Base-by-base conservation (phyloP, 1,140 invertebrate species). In the Drosophila jambulina region DNA sequence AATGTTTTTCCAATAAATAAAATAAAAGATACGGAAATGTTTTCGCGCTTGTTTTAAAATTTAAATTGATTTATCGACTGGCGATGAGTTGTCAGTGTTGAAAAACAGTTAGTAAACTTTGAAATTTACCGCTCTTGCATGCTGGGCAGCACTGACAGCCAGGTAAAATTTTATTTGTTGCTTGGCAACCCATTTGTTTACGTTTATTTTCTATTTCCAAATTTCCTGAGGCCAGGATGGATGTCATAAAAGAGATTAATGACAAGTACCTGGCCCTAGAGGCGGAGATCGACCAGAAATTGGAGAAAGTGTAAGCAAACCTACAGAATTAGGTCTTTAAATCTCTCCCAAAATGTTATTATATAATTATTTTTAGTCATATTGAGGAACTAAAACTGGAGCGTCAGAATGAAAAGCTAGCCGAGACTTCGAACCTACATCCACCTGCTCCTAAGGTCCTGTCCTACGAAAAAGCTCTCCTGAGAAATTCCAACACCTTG, bases 191-290 rank as follows among this genome's bases (percentile, higher is more conserved):
- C 25, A 56, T 58, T 72, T 72, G 48, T 23, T 53, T 75, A 19
- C 25, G 32, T 21, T 46, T 61, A 2, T n/a, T 48, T 49, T 61
- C 61, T 36, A 43, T 75, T 64, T 29, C 40, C 32, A 23, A 43
- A 42, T 42, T 38, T 4, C 13, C 34, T 10, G 36, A 15, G 12
- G 3, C 56, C 21, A 68, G 29, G 23, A 94, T 92, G 88, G 91
- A 92, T 59, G 75, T 90, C 15, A 90, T 92, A 13, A 80, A 91
- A 32, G 92, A 93, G 61, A 93, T 93, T 23, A 92, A 93, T 70
- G 80, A 83, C 21, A 93, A 93, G 70, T 93, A 92, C 43, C 59
- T 78, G 32, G 87, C 91, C 0, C 46, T 92, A 6, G 92, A 93
- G 48, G 78, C 79, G 19, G 92, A 93, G 57, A 75, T 92, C 17